Evolutionary conservation across 2,888 invertebrate genomes (phyloP), one percentile per base, ranked within the genome.

Genomic region (Clunio marinus): DNA sequence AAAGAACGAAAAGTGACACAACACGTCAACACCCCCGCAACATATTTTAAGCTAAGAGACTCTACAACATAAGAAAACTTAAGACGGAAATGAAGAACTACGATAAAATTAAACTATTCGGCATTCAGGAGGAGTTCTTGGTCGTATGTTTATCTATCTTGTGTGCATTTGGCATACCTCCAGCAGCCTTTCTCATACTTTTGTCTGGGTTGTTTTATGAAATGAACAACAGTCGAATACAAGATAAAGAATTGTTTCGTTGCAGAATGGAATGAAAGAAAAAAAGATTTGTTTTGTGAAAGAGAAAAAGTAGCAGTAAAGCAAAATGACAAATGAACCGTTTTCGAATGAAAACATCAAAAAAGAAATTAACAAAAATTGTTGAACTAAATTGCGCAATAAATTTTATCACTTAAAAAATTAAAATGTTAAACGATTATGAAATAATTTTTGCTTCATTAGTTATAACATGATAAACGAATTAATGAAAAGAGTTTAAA

Each of bases 141-240:
- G 51, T 22, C 3, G 41, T 41, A 41, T 2, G 10, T 41, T n/a
- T 41, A n/a, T 41, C 41, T 51, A 58, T 32, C 32, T 62, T 41
- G 41, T 35, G 20, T 32, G 7, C 25, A n/a, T 51, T 51, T 66
- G 66, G 66, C 83, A 82, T 86, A 88, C 88, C 88, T 88, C 88
- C 87, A 88, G 63, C 37, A 37, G 80, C 83, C 83, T 77, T 84
- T 84, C 81, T 88, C 87, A 83, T 87, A 87, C 80, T 85, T 87
- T 82, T 86, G 83, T 84, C 88, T 88, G 85, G 76, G 13, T 32
- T n/a, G n/a, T n/a, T n/a, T n/a, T n/a, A n/a, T n/a, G n/a, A n/a
- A n/a, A n/a, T n/a, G n/a, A n/a, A n/a, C n/a, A n/a, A n/a, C n/a
- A n/a, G n/a, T n/a, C n/a, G n/a, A n/a, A n/a, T n/a, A n/a, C n/a